phyloP scores from a whole-genome alignment of 1,140 invertebrate genomes.

The Danaus plexippus region DNA sequence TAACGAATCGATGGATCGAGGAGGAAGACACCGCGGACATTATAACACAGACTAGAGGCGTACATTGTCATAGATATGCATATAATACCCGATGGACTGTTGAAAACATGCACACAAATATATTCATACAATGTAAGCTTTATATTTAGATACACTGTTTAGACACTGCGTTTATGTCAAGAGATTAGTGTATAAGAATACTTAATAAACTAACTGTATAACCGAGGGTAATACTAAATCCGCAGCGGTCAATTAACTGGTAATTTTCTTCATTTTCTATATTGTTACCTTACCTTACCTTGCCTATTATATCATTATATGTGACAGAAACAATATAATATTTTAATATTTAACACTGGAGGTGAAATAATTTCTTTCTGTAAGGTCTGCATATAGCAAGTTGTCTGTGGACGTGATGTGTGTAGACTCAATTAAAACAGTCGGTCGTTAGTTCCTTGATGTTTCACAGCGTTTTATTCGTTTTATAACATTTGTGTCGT shows the following conservation, averaged over 20 bases:
- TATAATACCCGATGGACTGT: too few relatives aligned
- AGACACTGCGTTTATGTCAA: too few relatives aligned
- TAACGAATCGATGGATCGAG: too few relatives aligned
- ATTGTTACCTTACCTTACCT: background rate
- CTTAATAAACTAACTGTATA: too few relatives aligned
- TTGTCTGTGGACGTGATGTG: background rate
- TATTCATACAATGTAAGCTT: too few relatives aligned
- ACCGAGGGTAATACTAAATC: background rate
- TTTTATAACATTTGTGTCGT: constrained; percentile 7
- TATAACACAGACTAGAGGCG: too few relatives aligned
- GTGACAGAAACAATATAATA: background rate
- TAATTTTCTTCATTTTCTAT: too few relatives aligned
- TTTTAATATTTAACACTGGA: background rate
- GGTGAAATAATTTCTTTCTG: background rate
- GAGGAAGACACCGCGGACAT: too few relatives aligned
- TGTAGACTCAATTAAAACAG: constrained; percentile 12
- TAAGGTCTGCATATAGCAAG: background rate
- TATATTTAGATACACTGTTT: too few relatives aligned
- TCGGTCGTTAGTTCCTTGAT: background rate
- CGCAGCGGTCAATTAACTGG: background rate
- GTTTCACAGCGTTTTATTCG: constrained; percentile 11
- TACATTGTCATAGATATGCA: too few relatives aligned
- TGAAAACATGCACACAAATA: too few relatives aligned
- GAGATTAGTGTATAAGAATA: too few relatives aligned
- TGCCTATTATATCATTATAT: background rate